Evolutionary conservation across 2,888 invertebrate genomes (phyloP), one percentile per base, ranked within the genome.

Genomic region (Netelia fuscicornis): DNA sequence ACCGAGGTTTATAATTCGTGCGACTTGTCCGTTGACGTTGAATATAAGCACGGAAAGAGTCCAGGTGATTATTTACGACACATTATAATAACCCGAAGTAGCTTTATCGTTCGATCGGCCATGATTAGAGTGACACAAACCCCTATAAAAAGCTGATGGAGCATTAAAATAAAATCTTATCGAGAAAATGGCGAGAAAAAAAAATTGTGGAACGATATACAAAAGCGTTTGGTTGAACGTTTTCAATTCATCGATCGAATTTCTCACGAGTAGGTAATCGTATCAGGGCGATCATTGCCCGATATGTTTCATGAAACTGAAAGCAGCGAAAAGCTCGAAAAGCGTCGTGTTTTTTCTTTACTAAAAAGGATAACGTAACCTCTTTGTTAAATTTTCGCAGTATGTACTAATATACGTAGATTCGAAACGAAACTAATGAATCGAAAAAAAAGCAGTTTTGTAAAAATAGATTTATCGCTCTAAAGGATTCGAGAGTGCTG

Each of bases 161-260:
- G 11, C 70, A 54, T 70, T 70, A 70, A 54, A 54, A 70, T 70
- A 25, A 70, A 52, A 52, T 13, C 11, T 25, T 70, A 70, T 70
- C 54, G 70, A 70, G 25, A 54, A 52, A 70, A 2, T 9, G 0
- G 10, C 8, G 48, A 20, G 37, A 44, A 68, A 48, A 54, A 30
- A 70, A 70, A 52, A 52, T 52, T 11, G 52, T 52, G 5, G 20
- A 70, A 70, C 54, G 20, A 30, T 54, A 48, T 9, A 48, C 10
- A 52, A 30, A 23, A 13, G 52, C 9, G n/a, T 25, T 23, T 54
- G 25, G 30, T 70, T 17, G 70, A 30, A 42, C 5, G 37, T 65
- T 25, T 54, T 70, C 11, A 44, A 48, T 67, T 67, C 25, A 70
- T 70, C 70, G 70, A 70, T 70, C 70, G 52, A 70, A 70, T 70